phyloP scores from a whole-genome alignment of 1,140 invertebrate genomes.

The Anthonomus grandis region DNA sequence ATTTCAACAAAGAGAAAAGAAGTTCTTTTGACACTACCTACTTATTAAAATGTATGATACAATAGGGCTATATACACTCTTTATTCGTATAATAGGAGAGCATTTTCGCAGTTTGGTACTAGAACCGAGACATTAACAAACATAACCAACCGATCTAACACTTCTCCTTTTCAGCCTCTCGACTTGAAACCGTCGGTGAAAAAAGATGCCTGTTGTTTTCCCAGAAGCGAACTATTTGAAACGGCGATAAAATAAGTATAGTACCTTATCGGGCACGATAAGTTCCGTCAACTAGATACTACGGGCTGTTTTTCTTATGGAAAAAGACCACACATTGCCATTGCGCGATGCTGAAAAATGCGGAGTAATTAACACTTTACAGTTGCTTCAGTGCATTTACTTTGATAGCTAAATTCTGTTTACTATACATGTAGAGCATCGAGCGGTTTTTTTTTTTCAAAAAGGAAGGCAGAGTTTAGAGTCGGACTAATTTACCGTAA shows the following conservation, averaged over 20 bases:
- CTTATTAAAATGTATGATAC: too few species aligned
- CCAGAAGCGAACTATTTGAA: conserved; percentile 17
- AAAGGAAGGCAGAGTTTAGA: too few species aligned
- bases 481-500: too few species aligned
- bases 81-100: too few species aligned
- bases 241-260: conserved; percentile 19
- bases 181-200: conserved; percentile 17
- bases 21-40: too few species aligned
- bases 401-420: conserved; percentile 13
- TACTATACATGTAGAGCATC: conserved; percentile 12
- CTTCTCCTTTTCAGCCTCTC: conserved; percentile 24
- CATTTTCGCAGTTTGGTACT: too few species aligned
- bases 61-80: too few species aligned
- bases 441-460: too few species aligned
- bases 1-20: too few species aligned
- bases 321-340: conserved; percentile 22
- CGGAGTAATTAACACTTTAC: conserved; percentile 25
- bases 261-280: conserved; percentile 16
- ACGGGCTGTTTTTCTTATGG: conserved; percentile 19
- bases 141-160: conserved; percentile 10
- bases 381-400: conserved; percentile 13
- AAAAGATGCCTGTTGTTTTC: conserved; percentile 24
- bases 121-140: too few species aligned
- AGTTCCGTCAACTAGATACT: conserved; percentile 20
- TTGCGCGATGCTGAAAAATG: conserved; percentile 25